Conservation (phyloP, 2,888 invertebrate genomes). For the Pecten maximus region DNA sequence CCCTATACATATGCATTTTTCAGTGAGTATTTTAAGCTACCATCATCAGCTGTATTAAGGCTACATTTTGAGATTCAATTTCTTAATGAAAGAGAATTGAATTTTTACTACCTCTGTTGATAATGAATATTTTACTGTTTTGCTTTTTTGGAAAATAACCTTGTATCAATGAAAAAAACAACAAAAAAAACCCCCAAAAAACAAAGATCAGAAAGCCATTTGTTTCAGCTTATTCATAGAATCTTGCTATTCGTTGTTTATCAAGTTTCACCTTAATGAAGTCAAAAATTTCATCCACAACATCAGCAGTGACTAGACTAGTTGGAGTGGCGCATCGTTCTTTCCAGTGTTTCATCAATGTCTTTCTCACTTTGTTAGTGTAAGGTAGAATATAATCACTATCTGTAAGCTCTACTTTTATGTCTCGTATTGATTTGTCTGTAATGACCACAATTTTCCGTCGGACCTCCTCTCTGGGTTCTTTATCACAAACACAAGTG, state of each 20-base stretch:
- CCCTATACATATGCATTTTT: not conserved
- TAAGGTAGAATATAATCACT: not conserved
- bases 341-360: not conserved
- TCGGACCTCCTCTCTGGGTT: not conserved
- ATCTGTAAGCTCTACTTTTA: not conserved
- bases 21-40: no score
- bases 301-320: conserved; percentile 7
- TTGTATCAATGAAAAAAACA: no score
- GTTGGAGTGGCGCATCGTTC: not conserved
- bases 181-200: no score
- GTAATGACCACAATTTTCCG: conserved; percentile 3
- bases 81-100: no score
- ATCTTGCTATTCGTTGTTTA: not conserved
- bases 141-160: no score
- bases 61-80: no score
- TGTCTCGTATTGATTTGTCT: conserved; percentile 7
- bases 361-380: not conserved
- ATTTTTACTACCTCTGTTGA: no score
- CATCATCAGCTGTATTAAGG: no score
- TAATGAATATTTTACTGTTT: no score
- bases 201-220: no score
- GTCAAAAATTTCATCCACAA: conserved; percentile 14
- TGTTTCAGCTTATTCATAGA: not conserved
- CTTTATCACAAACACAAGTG: not conserved
- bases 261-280: not conserved